Evolutionary conservation across 2,888 invertebrate genomes (phyloP), one percentile per base, ranked within the genome.

Genomic region (Ephialtes manifestator): DNA sequence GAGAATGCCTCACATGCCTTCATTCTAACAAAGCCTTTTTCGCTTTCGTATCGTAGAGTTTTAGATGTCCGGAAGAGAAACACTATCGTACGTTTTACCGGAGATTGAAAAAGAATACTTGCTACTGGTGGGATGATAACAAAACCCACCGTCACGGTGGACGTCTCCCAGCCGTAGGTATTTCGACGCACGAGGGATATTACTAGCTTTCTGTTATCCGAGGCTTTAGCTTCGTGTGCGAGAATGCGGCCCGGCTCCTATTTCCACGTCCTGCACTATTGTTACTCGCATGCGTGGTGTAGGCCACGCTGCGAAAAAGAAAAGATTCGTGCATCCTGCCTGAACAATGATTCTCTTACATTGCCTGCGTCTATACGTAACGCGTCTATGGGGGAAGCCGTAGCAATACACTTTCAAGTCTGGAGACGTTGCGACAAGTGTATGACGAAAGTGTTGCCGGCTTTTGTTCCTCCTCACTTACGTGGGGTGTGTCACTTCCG

Each of bases 231-330:
- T 18, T 20, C 71, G 53, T 58, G 39, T 24, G 74, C 81, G 82
- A 75, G 78, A 85, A 82, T 55, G 46, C 55, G 63, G 78, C 79
- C 71, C 78, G 63, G 63, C 63, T 85, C 79, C 65, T 67, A 75
- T 85, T 82, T 82, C 85, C 75, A 85, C 82, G 81, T 82, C 76
- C 82, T 82, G 75, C 71, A 72, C 79, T 85, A 85, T 85, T 85
- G 85, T 85, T 81, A 48, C 70, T 24, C 60, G 60, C 68, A 76
- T 60, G 82, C 65, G 75, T 60, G 20, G 43, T 65, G 65, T 75
- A 18, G 24, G 35, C 70, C 18, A 60, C 63, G 46, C 63, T 48
- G 75, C 35, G 51, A 65, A 65, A 82, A 82, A 60, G n/a, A 46
- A 77, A 79, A 71, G 71, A 63, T 70, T 83, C 77, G 78, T 58